phyloP scores from a whole-genome alignment of 2,888 invertebrate species.

The Volucella inflata region DNA sequence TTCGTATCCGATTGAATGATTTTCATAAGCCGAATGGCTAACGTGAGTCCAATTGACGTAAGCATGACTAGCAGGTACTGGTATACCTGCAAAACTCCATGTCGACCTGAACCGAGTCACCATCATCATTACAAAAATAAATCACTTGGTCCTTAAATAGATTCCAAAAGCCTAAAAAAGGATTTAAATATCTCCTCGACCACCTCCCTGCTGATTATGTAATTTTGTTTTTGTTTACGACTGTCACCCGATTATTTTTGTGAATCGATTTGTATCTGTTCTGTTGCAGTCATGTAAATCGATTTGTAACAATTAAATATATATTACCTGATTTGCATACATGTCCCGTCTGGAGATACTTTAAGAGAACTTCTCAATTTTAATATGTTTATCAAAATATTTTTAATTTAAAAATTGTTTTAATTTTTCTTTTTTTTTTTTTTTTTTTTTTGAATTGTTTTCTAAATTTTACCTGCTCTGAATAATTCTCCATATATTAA shows the following conservation, averaged over 20 bases:
- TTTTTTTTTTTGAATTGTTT: background rate
- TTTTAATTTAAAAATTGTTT: conserved; percentile 13
- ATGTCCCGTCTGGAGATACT: background rate
- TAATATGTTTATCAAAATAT: conserved; percentile 8
- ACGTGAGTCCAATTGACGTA: background rate
- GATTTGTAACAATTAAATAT: background rate
- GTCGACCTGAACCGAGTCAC: conserved; percentile 1
- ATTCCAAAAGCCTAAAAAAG: background rate
- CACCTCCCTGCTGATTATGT: background rate
- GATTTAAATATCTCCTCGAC: background rate
- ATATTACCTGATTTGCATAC: background rate
- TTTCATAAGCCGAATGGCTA: background rate
- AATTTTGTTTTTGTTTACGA: background rate
- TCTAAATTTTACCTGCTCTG: conserved; percentile 5
- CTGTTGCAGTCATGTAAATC: no score
- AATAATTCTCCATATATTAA: conserved; percentile 49
- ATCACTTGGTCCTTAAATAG: conserved; percentile 7
- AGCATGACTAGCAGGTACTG: conserved; percentile 15
- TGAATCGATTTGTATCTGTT: background rate
- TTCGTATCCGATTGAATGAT: background rate
- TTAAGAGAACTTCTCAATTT: background rate
- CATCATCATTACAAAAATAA: conserved; percentile 12
- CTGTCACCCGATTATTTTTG: background rate
- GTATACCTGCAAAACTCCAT: background rate
- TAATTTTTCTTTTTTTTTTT: no score